phyloP scores from a whole-genome alignment of 2,888 invertebrate species.

The Epistrophe eligans region DNA sequence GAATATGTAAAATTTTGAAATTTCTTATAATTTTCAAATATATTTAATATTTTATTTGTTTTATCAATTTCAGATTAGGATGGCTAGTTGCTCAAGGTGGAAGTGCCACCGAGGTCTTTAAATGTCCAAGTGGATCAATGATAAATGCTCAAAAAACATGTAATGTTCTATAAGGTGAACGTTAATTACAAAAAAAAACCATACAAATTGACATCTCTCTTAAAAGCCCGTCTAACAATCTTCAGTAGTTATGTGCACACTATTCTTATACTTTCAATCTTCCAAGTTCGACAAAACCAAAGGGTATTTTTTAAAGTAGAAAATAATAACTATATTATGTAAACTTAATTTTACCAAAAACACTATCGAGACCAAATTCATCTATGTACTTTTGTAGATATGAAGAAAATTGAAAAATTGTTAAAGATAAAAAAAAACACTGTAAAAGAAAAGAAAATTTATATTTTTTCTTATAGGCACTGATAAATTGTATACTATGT shows the following conservation, averaged over 20 bases:
- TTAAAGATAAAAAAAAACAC: constrained; percentile 14
- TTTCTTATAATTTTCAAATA: background rate
- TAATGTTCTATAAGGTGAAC: constrained; percentile 82
- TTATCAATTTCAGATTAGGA: constrained; percentile 79
- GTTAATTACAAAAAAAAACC: background rate
- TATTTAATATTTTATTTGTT: constrained; percentile 31
- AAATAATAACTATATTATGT: constrained; percentile 39
- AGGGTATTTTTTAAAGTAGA: constrained; percentile 30
- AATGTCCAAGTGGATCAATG: constrained; percentile 83
- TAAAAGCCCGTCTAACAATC: constrained; percentile 27
- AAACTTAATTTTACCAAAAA: constrained; percentile 38
- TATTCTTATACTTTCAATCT: constrained; percentile 2
- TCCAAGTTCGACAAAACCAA: constrained; percentile 31
- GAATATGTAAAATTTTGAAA: constrained; percentile 80
- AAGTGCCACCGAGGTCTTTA: constrained; percentile 83
- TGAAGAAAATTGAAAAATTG: constrained; percentile 53
- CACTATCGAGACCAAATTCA: constrained; percentile 61
- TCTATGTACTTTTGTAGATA: constrained; percentile 37
- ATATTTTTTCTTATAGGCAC: constrained; percentile 57
- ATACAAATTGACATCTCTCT: background rate
- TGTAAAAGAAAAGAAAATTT: constrained; percentile 5
- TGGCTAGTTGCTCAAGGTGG: constrained; percentile 84
- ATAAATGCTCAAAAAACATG: constrained; percentile 84
- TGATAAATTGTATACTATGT: constrained; percentile 49
- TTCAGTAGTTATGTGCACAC: constrained; percentile 4